Evolutionary conservation across 2,797 vertebrate species (phyloP), one percentile per base, ranked within the genome.

Genomic region (Ctenochaetus hawaiiensis): DNA sequence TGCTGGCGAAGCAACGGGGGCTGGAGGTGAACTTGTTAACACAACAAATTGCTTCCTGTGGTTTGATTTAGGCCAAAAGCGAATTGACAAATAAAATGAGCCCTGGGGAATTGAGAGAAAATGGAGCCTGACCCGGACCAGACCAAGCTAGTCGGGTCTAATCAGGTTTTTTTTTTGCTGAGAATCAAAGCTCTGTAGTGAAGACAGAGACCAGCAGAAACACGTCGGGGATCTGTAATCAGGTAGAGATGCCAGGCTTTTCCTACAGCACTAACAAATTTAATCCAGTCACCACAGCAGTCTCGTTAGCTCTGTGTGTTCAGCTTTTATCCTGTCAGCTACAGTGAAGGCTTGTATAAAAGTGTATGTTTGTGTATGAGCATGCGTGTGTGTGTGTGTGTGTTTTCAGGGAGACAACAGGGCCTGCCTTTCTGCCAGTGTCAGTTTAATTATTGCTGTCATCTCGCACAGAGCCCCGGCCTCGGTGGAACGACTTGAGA

Each of bases 371-470:
- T 41, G 47, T 66, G 30, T 47, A 2, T 18, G 51, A n/a, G 52
- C 16, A 17, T 57, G 75, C 30, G 30, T 47, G 64, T 54, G 23
- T n/a, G 23, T 47, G 47, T 22, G 58, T 68, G 75, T 80, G 57
- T 70, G 26, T 78, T 65, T 82, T 58, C n/a, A 51, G 56, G 48
- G 30, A 82, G 67, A 76, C 62, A 80, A 78, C 54, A 69, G 78
- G 53, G 57, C 77, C 72, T 74, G 76, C 81, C 77, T 87, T 43
- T 91, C 72, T 81, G 63, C 80, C 77, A 81, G 81, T 87, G 85
- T 90, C 86, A 86, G 75, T 91, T 90, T 91, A 93, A 92, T 94
- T 94, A 91, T 82, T 83, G 82, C 87, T 93, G 89, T 93, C 90
- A 89, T 90, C 85, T 87, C 34, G 12, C 61, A 56, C 59, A 51